Conservation (phyloP, 2,888 invertebrate species). For the Caenorhabditis japonica region DNA sequence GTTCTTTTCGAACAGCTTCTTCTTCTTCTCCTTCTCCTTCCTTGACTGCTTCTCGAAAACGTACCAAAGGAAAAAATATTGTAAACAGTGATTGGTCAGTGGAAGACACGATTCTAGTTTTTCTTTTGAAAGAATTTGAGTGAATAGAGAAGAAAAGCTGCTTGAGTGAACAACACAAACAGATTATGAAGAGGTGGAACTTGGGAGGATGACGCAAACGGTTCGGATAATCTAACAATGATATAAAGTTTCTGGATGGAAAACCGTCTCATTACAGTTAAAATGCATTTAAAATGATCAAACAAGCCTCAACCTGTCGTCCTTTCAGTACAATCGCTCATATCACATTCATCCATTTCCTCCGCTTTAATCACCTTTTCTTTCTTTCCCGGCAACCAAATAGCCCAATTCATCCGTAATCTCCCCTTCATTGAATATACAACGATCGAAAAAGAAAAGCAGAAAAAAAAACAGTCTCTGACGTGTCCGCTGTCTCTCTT, state of each 20-base stretch:
- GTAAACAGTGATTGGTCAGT: too few species aligned
- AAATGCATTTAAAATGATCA: conserved; percentile 9
- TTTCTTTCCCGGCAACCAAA: conserved; percentile 16
- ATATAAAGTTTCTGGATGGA: too few species aligned
- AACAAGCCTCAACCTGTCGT: conserved; percentile 9
- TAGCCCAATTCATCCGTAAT: conserved; percentile 25
- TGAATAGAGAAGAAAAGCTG: neutral
- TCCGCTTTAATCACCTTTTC: conserved; percentile 11
- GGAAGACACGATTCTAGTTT: too few species aligned
- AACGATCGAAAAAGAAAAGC: conserved; percentile 10
- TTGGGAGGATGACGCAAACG: neutral
- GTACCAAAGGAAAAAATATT: too few species aligned
- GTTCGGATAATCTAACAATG: neutral
- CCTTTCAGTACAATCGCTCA: conserved; percentile 8
- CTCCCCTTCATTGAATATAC: conserved; percentile 42
- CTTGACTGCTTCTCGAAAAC: too few species aligned
- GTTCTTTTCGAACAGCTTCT: neutral
- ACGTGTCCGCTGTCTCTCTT: too few species aligned
- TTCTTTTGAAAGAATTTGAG: too few species aligned
- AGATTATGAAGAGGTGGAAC: neutral
- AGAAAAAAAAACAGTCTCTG: conserved; percentile 3
- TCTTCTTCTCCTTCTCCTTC: too few species aligned
- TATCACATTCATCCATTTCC: conserved; percentile 4
- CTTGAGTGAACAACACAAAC: neutral
- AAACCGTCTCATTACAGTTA: too few species aligned